phyloP scores from a whole-genome alignment of 2,888 invertebrate genomes.

The Strigamia crassipes region DNA sequence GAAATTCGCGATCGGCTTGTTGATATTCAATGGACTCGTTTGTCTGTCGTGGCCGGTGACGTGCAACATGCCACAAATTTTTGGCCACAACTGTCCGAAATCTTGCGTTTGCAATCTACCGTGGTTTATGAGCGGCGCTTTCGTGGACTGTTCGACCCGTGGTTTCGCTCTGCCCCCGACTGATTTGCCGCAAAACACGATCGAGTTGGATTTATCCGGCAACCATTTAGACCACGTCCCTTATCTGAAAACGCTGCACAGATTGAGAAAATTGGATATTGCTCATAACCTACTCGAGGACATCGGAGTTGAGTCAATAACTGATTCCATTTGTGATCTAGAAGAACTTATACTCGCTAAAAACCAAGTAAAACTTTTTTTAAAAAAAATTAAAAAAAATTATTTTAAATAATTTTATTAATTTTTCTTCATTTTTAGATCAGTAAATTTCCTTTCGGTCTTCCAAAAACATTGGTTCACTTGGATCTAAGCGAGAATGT shows the following conservation, averaged over 20 bases:
- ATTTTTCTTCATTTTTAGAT: neutral
- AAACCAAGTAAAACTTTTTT: neutral
- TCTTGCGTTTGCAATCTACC: neutral
- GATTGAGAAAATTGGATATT: neutral
- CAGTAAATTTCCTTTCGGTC: neutral
- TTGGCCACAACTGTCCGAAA: neutral
- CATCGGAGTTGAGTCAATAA: neutral
- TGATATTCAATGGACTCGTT: neutral
- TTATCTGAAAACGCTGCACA: neutral
- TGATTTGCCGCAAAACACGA: neutral
- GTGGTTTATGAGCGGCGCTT: conserved; percentile 24
- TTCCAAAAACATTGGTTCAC: neutral
- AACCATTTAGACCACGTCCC: neutral
- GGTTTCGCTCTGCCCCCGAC: neutral
- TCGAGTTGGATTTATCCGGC: conserved; percentile 5
- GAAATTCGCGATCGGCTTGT: neutral
- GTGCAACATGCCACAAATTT: neutral
- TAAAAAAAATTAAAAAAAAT: too few relatives aligned
- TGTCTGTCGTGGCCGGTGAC: neutral
- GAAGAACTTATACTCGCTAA: neutral
- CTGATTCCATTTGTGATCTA: neutral
- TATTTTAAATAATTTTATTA: neutral
- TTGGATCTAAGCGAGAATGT: conserved; percentile 14
- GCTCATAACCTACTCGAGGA: neutral
- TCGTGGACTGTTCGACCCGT: conserved; percentile 28